These are phyloP conservation scores for Fistularia tabacaria DNA, from an alignment of 2,797 vertebrate genomes.

Conservation along the genomic window DNA sequence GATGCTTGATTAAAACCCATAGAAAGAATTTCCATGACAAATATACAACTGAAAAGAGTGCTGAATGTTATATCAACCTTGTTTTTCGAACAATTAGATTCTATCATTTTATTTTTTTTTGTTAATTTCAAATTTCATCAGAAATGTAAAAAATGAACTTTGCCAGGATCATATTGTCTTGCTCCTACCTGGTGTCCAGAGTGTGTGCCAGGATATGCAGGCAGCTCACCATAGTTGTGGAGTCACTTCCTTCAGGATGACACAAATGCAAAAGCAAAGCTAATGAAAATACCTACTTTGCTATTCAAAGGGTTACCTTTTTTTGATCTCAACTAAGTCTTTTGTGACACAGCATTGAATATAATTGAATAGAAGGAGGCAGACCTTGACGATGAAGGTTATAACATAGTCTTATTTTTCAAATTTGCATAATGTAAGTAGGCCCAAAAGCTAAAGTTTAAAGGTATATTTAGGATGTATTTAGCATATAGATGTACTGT, in stretches of 20 bases:
- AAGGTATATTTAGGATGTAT: no score
- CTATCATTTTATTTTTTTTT: conserved; percentile 1
- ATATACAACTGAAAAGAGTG: conserved; percentile 13
- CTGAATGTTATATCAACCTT: background rate
- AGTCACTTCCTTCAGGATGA: conserved; percentile 84
- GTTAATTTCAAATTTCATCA: background rate
- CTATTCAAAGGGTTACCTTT: no score
- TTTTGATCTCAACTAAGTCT: background rate
- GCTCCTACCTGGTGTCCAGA: conserved; percentile 88
- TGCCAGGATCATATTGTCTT: conserved; percentile 8
- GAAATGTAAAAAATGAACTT: no score
- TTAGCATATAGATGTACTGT: no score
- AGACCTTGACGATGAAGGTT: no score
- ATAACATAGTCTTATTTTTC: no score
- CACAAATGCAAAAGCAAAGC: conserved; percentile 6
- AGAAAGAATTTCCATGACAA: conserved; percentile 20
- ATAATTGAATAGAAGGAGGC: no score
- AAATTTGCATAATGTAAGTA: no score
- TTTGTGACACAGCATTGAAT: background rate
- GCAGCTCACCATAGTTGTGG: conserved; percentile 96
- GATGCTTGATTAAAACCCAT: conserved; percentile 19
- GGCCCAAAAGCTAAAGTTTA: no score
- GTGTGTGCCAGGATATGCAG: conserved; percentile 98
- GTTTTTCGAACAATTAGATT: background rate
- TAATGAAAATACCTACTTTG: background rate